These are phyloP conservation scores for Pseudorhombus dupliciocellatus DNA, from an alignment of 2,113 vertebrate genomes.

Conservation along the genomic window DNA sequence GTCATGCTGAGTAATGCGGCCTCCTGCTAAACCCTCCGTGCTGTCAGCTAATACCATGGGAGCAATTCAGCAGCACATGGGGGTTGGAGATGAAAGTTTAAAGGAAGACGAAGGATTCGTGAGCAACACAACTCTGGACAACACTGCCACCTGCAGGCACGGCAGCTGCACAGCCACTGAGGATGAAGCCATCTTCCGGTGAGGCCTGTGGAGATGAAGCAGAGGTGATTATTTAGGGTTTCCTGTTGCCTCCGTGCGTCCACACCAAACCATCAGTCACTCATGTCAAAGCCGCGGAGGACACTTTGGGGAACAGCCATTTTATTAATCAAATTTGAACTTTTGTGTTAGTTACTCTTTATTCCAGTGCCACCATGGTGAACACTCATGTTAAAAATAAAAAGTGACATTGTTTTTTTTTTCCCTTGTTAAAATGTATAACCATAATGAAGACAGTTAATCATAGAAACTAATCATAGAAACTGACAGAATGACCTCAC, in stretches of 20 bases:
- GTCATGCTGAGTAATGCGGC: conserved; percentile 59
- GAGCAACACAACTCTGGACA: conserved; percentile 6
- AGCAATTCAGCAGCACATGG: conserved; percentile 32
- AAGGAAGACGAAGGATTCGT: neutral
- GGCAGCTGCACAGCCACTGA: neutral
- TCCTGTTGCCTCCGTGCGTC: neutral
- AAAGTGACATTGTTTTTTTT: conserved; percentile 71
- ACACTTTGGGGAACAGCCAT: conserved; percentile 81
- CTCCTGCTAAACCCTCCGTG: conserved; percentile 32
- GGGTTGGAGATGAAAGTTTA: neutral
- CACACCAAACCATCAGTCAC: conserved; percentile 54
- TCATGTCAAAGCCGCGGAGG: conserved; percentile 69
- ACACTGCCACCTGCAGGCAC: conserved; percentile 59
- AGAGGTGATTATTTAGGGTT: neutral
- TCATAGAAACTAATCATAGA: conserved; percentile 78
- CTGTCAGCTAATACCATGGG: conserved; percentile 52
- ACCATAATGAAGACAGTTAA: conserved; percentile 79
- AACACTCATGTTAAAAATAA: conserved; percentile 81
- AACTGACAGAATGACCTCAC: conserved; percentile 80
- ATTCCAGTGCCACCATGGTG: conserved; percentile 82
- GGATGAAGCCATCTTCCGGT: neutral
- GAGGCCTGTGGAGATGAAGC: neutral
- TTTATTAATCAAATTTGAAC: conserved; percentile 84
- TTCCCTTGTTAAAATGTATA: conserved; percentile 72
- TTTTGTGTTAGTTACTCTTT: conserved; percentile 83